Evolutionary conservation across 2,888 invertebrate genomes (phyloP), one percentile per base, ranked within the genome.

Genomic region (Chrysolina oricalcia): DNA sequence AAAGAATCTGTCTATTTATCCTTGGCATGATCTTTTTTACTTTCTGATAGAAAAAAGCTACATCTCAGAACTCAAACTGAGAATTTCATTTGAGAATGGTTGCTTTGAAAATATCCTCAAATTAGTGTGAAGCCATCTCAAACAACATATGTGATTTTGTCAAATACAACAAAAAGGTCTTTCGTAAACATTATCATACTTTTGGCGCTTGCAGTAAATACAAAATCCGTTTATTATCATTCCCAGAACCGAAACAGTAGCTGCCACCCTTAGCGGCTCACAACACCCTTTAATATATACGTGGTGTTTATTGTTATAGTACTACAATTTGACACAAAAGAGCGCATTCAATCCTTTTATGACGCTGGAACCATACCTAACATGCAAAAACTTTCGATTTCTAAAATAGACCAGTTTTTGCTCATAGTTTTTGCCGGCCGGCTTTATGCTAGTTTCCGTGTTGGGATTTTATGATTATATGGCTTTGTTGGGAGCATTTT

Each of bases 231-330:
- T 72, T 74, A 72, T 68, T 66, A 72, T 77, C 72, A 21, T 82
- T 82, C 80, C 46, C 19, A 76, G 81, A 81, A 81, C 73, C 79
- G 76, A 78, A 81, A 83, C 84, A 83, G 84, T 84, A 84, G 85
- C 81, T 77, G 68, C 75, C 78, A 80, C 82, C 81, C 79, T 82
- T 82, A 82, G 83, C 84, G 83, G 84, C 81, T 80, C 78, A 79
- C 78, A 78, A 74, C 53, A 79, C 82, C 82, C 82, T 83, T 82
- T 81, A 81, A 78, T 80, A 81, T 79, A 83, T 81, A 48, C 75
- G 50, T 70, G 63, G 75, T 80, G 78, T 80, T 80, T 79, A 76
- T 82, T 82, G 82, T 83, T 82, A 82, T 83, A 81, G 81, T 82
- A 80, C 81, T 82, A 80, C 80, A 78, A 76, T 70, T 78, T 66